Conservation (phyloP, 1,140 invertebrate genomes). For the Scaptomyza graminum region DNA sequence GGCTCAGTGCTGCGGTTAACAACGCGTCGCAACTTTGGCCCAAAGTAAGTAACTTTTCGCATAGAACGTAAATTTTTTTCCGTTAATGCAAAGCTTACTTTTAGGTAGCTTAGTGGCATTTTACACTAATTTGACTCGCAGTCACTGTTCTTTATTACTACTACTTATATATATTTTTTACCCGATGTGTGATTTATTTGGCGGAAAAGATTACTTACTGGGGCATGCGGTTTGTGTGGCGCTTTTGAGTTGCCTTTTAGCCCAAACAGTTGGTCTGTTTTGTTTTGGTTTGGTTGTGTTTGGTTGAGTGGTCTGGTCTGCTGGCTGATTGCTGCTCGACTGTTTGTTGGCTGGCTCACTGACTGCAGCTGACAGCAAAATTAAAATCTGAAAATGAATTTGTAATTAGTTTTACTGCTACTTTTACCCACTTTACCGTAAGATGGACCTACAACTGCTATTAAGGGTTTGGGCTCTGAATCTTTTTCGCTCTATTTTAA, state of each 20-base stretch:
- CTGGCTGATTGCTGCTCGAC: conserved; percentile 30
- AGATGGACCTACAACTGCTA: conserved; percentile 37
- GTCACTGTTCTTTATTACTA: conserved; percentile 37
- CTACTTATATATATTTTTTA: conserved; percentile 14
- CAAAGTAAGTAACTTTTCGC: conserved; percentile 78
- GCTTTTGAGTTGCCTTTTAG: conserved; percentile 18
- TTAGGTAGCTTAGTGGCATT: conserved; percentile 79
- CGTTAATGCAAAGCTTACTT: conserved; percentile 75
- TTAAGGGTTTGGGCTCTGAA: conserved; percentile 43
- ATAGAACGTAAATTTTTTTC: conserved; percentile 75
- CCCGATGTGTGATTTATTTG: conserved; percentile 83
- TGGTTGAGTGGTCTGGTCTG: conserved; percentile 11
- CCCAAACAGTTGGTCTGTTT: conserved; percentile 18
- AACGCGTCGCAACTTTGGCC: conserved; percentile 74
- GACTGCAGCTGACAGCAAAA: conserved; percentile 73
- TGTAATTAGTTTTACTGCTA: conserved; percentile 82
- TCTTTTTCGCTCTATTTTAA: conserved; percentile 33
- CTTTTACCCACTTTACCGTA: conserved; percentile 50
- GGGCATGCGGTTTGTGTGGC: conserved; percentile 54
- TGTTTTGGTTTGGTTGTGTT: conserved; percentile 47
- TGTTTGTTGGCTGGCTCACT: conserved; percentile 26
- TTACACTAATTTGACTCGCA: conserved; percentile 78
- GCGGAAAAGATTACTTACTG: conserved; percentile 83
- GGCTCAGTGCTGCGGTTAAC: conserved; percentile 66
- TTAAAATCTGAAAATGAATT: conserved; percentile 82